phyloP scores from a whole-genome alignment of 2,888 invertebrate species.

The Andrena dorsata region DNA sequence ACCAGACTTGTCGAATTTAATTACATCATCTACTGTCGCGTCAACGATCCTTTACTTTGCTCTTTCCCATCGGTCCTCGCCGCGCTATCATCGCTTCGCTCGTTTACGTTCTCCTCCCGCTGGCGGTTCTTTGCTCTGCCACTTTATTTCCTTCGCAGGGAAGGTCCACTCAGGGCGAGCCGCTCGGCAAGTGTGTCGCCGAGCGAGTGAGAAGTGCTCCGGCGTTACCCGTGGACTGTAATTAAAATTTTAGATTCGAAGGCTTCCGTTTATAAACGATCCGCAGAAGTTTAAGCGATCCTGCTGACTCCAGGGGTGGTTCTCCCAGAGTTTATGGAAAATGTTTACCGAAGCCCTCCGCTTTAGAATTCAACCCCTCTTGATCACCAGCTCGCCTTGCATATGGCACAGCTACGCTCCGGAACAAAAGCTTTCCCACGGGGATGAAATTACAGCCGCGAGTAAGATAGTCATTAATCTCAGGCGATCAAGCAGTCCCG shows the following conservation, averaged over 20 bases:
- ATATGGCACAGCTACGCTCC: too few relatives aligned
- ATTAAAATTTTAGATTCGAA: slow-evolving; percentile 5
- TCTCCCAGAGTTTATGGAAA: too few relatives aligned
- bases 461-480: neutral
- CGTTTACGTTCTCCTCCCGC: slow-evolving; percentile 12
- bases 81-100: slow-evolving; percentile 28
- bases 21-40: slow-evolving; percentile 46
- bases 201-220: neutral
- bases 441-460: neutral
- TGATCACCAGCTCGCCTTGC: too few relatives aligned
- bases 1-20: slow-evolving; percentile 57
- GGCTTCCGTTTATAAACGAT: slow-evolving; percentile 1
- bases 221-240: neutral
- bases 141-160: neutral
- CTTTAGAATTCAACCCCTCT: too few relatives aligned
- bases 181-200: neutral
- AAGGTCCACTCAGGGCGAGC: neutral
- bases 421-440: neutral
- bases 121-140: neutral
- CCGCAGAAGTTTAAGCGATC: neutral
- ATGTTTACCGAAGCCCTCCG: neutral
- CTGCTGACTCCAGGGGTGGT: neutral
- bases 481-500: neutral
- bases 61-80: slow-evolving; percentile 21
- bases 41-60: slow-evolving; percentile 31